Evolutionary conservation across 2,888 invertebrate genomes (phyloP), one percentile per base, ranked within the genome.

Genomic region (Phymatocera aterrima): DNA sequence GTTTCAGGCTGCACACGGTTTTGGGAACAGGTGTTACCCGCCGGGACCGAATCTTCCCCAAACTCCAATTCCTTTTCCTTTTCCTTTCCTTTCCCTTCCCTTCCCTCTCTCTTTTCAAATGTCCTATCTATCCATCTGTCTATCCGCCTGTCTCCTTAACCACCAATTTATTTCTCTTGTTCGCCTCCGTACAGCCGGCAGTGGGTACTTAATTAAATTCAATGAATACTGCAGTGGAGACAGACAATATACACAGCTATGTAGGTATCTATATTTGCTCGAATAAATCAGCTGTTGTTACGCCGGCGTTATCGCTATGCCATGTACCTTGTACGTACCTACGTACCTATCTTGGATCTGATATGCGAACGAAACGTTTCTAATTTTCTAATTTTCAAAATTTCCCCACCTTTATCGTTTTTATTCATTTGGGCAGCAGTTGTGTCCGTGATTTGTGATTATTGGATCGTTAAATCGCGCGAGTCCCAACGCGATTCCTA

Each of bases 1-100:
- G 72, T 72, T 72, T 72, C 18, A 51, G 24, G 12, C 34, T 18
- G n/a, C n/a, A n/a, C 72, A 48, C 46, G 28, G 28, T 70, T 48
- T 37, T 60, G 5, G 31, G 31, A 43, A 68, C 68, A 43, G 68
- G 68, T 68, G 68, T 68, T 68, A 43, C 40, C 43, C 24, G 15
- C 40, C 43, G 46, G 15, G 43, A 68, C 68, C n/a, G 21, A 46
- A 43, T 68, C 24, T 24, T 68, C 46, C 57, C 28, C 24, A 57
- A 57, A 57, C 57, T 28, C 24, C 28, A n/a, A 12, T 21, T 28
- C 24, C 3, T 18, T 6, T 48, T 18, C 48, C 48, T 18, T 48
- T 1, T 18, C 48, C 28, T 21, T 21, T 28, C 24, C 3, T 18
- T 6, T 48, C 48, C 48, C 48, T 18, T 48, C 2, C 48, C 48